Evolutionary conservation across 2,888 invertebrate genomes (phyloP), one percentile per base, ranked within the genome.

Genomic region (Blomia tropicalis): DNA sequence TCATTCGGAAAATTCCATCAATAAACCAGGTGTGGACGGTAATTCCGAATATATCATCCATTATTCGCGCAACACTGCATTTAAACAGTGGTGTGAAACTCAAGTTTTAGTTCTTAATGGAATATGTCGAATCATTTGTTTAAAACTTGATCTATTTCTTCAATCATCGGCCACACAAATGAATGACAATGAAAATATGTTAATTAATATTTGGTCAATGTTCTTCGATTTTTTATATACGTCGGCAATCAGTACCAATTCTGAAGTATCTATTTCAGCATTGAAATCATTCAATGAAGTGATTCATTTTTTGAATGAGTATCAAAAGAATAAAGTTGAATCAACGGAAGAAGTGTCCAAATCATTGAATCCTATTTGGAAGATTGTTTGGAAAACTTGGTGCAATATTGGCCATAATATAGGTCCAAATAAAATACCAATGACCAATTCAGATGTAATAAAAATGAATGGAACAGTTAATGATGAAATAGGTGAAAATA

Each of bases 31-130:
- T 25, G 56, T 25, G 22, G 56, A 32, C 19, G 22, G n/a, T 5
- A 92, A 91, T 72, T 53, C 65, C 1, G 44, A 56, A 14, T 51
- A 58, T 5, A 91, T 96, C 68, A 79, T 96, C 70, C 98, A 98
- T 75, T 98, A 98, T 75, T 90, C 95, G 1, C 80, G 98, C 64
- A 96, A 98, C 74, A 98, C 98, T 0, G 95, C 95, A 56, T 92
- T 93, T 75, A 96, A 96, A 71, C 96, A 96, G 72, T 96, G 95
- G 95, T 92, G 95, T 0, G 95, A 96, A 76, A 96, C 96, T 0
- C 89, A 92, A 79, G 85, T 83, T 43, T 74, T 90, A 65, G 88
- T 89, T 0, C 74, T 91, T 17, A 87, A 87, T 2, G 93, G 93
- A 0, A 92, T 93, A 23, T 89, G 91, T 0, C 79, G 92, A 66